A percentile compares a stretch with the other conserved stretches of the same genome.
phyloP scores from a whole-genome alignment of 2,888 invertebrate species.

The Nesidiocoris tenuis region DNA sequence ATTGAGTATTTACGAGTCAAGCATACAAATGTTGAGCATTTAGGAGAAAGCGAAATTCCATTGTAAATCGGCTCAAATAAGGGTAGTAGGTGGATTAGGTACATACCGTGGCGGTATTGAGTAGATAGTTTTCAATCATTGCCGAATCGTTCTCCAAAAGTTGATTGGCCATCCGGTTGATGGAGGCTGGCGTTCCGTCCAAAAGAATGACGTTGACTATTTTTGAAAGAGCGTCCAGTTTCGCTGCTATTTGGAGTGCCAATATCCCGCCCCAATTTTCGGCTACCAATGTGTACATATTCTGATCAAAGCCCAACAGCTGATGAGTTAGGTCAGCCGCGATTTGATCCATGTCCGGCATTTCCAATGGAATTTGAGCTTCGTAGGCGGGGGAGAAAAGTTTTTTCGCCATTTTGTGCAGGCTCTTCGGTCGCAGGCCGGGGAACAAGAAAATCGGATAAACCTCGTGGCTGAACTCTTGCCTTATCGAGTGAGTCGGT shows the following conservation, averaged over 20 bases:
- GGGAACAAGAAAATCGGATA: slow-evolving; percentile 45
- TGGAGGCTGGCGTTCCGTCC: slow-evolving; percentile 43
- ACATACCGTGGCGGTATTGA: neutral
- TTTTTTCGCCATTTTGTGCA: slow-evolving; percentile 27
- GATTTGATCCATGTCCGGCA: slow-evolving; percentile 25
- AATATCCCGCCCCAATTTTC: slow-evolving; percentile 64
- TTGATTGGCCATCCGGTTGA: neutral
- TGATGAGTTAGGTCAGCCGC: slow-evolving; percentile 7
- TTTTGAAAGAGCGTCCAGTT: slow-evolving; percentile 48
- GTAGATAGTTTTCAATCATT: neutral
- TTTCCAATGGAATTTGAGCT: slow-evolving; percentile 39
- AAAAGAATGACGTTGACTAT: slow-evolving; percentile 47
- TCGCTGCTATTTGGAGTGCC: slow-evolving; percentile 58
- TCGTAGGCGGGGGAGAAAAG: slow-evolving; percentile 43
- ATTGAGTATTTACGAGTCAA: too few relatives aligned
- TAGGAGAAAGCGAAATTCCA: too few relatives aligned
- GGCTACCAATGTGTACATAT: slow-evolving; percentile 55
- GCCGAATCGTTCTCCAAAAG: slow-evolving; percentile 4
- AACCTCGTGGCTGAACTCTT: slow-evolving; percentile 28
- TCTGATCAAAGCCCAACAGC: neutral
- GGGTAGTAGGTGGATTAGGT: too few relatives aligned
- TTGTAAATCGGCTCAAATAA: too few relatives aligned
- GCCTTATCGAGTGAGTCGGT: slow-evolving; percentile 18
- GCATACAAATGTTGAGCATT: too few relatives aligned
- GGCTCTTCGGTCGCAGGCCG: slow-evolving; percentile 37